Percentiles rank a stretch among this genome's conserved stretches.
These are phyloP conservation scores for Fringilla coelebs DNA, from an alignment of 2,797 vertebrate genomes.

Conservation along the genomic window DNA sequence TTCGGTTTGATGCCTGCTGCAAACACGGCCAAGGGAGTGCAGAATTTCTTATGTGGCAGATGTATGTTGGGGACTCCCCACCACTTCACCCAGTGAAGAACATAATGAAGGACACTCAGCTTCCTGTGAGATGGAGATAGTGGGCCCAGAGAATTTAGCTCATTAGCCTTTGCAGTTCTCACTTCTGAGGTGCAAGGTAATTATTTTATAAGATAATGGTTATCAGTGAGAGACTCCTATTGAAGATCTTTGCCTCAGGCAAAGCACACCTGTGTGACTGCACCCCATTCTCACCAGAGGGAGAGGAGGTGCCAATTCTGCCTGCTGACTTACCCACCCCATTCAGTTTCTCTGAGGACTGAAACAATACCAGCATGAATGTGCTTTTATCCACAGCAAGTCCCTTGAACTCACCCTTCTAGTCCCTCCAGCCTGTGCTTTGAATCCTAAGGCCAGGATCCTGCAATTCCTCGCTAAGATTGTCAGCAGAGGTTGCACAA, in stretches of 20 bases:
- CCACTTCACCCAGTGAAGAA: background rate
- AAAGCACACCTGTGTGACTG: background rate
- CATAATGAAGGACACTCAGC: background rate
- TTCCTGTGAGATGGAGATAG: background rate
- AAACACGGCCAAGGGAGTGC: background rate
- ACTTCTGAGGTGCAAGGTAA: background rate
- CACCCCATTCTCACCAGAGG: background rate
- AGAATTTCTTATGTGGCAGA: background rate
- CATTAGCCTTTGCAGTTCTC: background rate
- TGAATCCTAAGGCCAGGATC: background rate
- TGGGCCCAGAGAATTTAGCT: background rate
- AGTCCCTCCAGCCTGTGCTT: background rate
- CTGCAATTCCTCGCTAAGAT: background rate
- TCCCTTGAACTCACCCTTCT: background rate
- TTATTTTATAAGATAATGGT: background rate
- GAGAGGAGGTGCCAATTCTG: background rate
- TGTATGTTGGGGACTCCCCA: background rate
- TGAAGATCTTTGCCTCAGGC: background rate
- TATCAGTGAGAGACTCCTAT: background rate
- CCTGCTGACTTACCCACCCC: background rate
- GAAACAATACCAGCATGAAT: background rate
- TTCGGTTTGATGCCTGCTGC: background rate
- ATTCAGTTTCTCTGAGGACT: background rate
- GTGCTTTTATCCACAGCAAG: background rate
- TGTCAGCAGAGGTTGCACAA: background rate